phyloP scores from a whole-genome alignment of 2,888 invertebrate genomes.

The Ichneumoninae sp. region DNA sequence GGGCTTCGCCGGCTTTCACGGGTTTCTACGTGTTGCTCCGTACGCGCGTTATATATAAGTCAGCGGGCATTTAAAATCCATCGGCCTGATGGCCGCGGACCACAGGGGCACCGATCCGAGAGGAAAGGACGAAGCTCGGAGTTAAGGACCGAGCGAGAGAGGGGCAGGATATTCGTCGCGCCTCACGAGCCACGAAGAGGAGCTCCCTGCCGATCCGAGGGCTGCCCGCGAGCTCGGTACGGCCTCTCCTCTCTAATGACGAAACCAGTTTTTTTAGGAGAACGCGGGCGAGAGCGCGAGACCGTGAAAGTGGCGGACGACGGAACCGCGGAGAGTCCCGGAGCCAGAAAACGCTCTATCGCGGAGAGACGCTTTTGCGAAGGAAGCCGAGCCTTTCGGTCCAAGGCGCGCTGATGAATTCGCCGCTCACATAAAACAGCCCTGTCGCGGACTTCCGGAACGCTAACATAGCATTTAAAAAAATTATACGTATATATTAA shows the following conservation, averaged over 20 bases:
- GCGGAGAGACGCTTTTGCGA: slow-evolving; percentile 11
- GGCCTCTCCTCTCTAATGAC: slow-evolving; percentile 70
- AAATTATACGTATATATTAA: not conserved
- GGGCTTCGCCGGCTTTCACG: slow-evolving; percentile 45
- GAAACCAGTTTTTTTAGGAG: slow-evolving; percentile 79
- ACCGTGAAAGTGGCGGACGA: slow-evolving; percentile 65
- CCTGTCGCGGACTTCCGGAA: not conserved
- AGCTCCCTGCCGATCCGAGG: slow-evolving; percentile 8
- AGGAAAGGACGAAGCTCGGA: slow-evolving; percentile 33
- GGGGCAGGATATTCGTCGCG: slow-evolving; percentile 19
- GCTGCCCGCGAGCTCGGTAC: slow-evolving; percentile 19
- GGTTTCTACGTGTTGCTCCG: slow-evolving; percentile 59
- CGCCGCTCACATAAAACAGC: not conserved
- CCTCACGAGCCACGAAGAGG: slow-evolving; percentile 39
- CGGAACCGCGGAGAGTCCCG: slow-evolving; percentile 38
- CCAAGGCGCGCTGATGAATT: not conserved
- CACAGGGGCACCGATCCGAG: slow-evolving; percentile 63
- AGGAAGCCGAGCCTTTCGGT: not conserved
- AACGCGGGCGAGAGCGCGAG: slow-evolving; percentile 56
- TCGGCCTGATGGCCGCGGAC: slow-evolving; percentile 61
- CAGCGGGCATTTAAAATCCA: slow-evolving; percentile 72
- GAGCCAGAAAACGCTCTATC: slow-evolving; percentile 37
- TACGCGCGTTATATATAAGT: slow-evolving; percentile 55
- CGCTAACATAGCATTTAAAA: not conserved
- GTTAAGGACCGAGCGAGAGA: slow-evolving; percentile 28